These are phyloP conservation scores for Proctacanthus coquilletti DNA, from an alignment of 1,140 invertebrate species.

Conservation along the genomic window DNA sequence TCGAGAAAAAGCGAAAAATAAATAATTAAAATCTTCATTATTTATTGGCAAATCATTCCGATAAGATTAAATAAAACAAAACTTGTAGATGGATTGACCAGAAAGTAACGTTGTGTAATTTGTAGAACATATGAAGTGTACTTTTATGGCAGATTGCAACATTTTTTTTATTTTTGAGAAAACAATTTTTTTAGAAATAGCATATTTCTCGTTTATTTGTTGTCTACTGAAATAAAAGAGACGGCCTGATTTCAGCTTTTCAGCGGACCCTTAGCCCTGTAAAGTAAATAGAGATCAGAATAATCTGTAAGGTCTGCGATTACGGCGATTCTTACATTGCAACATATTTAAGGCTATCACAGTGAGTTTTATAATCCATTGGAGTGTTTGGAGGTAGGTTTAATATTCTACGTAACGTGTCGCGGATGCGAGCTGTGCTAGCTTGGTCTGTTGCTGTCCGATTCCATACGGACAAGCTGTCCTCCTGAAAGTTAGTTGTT, in stretches of 20 bases:
- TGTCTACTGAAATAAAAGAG: too few species aligned
- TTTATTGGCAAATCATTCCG: too few species aligned
- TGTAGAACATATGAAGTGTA: too few species aligned
- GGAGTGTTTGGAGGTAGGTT: slow-evolving; percentile 83
- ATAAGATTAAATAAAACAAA: too few species aligned
- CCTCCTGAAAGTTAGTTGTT: slow-evolving; percentile 64
- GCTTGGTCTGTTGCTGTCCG: slow-evolving; percentile 75
- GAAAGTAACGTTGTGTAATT: too few species aligned
- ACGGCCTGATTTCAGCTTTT: slow-evolving; percentile 30
- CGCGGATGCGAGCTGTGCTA: slow-evolving; percentile 79
- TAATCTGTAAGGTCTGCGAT: slow-evolving; percentile 1
- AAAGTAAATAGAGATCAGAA: slow-evolving; percentile 7
- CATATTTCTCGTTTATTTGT: slow-evolving; percentile 22
- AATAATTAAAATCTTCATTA: too few species aligned
- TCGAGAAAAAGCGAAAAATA: too few species aligned
- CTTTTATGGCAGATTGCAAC: too few species aligned
- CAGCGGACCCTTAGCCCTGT: slow-evolving; percentile 28
- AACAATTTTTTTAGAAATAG: too few species aligned
- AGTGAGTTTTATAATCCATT: slow-evolving; percentile 95
- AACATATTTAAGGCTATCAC: slow-evolving; percentile 59
- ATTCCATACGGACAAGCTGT: slow-evolving; percentile 97
- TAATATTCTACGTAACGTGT: slow-evolving; percentile 84
- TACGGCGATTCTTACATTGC: slow-evolving; percentile 30
- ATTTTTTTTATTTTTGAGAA: too few species aligned
- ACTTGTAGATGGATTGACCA: too few species aligned